Conservation (phyloP, 2,113 vertebrate genomes). For the Bolborhynchus lineola region DNA sequence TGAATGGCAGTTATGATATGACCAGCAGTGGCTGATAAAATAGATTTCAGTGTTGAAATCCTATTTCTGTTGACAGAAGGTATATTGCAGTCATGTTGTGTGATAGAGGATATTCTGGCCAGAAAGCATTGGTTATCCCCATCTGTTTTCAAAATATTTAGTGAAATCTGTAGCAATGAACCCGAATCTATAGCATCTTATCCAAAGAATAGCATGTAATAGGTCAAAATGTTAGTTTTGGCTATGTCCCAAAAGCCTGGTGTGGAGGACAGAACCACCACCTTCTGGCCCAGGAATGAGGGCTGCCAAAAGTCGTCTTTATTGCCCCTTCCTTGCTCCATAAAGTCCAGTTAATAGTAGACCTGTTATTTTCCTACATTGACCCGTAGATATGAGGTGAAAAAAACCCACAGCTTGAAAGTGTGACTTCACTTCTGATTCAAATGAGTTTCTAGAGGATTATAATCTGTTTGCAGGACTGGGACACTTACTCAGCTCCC, state of each 20-base stretch:
- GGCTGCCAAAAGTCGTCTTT: neutral
- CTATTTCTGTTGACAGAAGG: constrained; percentile 14
- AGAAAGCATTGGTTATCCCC: neutral
- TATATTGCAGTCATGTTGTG: neutral
- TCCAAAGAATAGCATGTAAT: neutral
- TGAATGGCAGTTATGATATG: neutral
- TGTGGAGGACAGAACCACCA: neutral
- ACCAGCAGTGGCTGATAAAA: neutral
- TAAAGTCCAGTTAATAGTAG: neutral
- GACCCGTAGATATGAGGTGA: neutral
- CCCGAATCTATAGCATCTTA: neutral
- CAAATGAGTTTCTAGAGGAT: neutral
- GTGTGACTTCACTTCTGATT: neutral
- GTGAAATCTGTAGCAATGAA: neutral
- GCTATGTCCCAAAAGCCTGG: neutral
- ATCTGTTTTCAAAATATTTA: constrained; percentile 4
- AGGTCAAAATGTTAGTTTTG: neutral
- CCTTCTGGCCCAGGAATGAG: neutral
- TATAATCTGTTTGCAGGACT: neutral
- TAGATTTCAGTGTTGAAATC: neutral
- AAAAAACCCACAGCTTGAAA: neutral
- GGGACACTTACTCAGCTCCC: neutral
- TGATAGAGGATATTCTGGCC: neutral
- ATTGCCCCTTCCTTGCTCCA: neutral
- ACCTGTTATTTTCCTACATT: neutral